A percentile compares a stretch with the other conserved stretches of the same genome.
These are phyloP conservation scores for Hemicrepidius hirtus DNA, from an alignment of 2,888 invertebrate genomes.

Conservation along the genomic window DNA sequence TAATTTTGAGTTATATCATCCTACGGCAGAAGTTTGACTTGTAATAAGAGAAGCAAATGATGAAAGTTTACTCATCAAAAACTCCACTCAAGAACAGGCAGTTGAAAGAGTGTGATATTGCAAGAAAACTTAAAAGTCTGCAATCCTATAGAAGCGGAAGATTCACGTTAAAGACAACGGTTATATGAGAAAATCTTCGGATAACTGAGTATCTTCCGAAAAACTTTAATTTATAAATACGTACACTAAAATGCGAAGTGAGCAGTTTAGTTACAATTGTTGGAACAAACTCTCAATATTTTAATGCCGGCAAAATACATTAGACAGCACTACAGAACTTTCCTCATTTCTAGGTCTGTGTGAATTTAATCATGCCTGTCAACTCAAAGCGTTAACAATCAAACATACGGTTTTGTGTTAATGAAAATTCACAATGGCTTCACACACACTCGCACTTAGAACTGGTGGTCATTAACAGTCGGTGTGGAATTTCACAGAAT, in stretches of 20 bases:
- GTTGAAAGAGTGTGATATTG: conserved; percentile 7
- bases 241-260: too few relatives aligned
- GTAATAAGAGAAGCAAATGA: neutral
- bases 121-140: conserved; percentile 15
- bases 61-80: conserved; percentile 15
- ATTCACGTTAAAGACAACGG: neutral
- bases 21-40: neutral
- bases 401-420: conserved; percentile 35
- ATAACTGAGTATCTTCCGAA: too few relatives aligned
- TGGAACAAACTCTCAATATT: neutral
- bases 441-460: conserved; percentile 29
- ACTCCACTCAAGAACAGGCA: neutral
- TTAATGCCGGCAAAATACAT: neutral
- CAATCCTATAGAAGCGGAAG: conserved; percentile 5
- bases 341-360: neutral
- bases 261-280: too few relatives aligned
- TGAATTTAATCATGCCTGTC: conserved; percentile 21
- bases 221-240: too few relatives aligned
- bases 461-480: conserved; percentile 38
- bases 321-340: neutral
- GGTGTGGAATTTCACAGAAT: conserved; percentile 23
- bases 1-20: neutral
- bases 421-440: conserved; percentile 41
- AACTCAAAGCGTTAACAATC: conserved; percentile 35
- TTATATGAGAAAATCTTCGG: neutral